Conservation (phyloP, 2,888 invertebrate genomes). For the Aricia artaxerxes region DNA sequence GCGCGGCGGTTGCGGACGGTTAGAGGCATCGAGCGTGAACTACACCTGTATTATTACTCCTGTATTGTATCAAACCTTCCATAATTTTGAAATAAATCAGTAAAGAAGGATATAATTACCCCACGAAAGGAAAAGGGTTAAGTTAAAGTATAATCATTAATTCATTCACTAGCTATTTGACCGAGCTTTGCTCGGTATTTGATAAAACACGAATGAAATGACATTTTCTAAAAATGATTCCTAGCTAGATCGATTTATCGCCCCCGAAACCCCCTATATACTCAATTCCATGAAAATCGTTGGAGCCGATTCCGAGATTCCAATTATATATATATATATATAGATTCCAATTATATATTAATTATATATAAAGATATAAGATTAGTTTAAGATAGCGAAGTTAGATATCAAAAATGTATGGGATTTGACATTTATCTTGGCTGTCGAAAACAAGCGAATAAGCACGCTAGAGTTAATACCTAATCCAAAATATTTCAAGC, state of each 20-base stretch:
- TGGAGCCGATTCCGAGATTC: no score
- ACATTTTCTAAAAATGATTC: no score
- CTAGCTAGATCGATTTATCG: no score
- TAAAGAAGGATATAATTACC: background rate
- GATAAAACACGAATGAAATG: no score
- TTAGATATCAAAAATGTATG: background rate
- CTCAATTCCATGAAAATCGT: no score
- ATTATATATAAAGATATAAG: no score
- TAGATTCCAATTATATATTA: no score
- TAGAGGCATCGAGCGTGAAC: slow-evolving; percentile 67
- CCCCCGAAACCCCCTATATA: no score
- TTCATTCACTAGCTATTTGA: no score
- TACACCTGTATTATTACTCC: slow-evolving; percentile 57
- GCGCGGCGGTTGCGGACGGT: slow-evolving; percentile 68
- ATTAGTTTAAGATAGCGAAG: background rate
- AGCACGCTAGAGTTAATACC: background rate
- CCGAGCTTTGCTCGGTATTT: no score
- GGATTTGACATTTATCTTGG: background rate
- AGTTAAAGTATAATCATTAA: background rate
- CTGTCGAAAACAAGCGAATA: background rate
- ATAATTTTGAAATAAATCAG: slow-evolving; percentile 5
- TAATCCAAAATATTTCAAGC: background rate
- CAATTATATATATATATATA: no score
- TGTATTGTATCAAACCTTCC: slow-evolving; percentile 14
- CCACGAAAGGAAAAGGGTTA: background rate